These are phyloP conservation scores for Rafetus swinhoei DNA, from an alignment of 2,113 vertebrate species.

Conservation along the genomic window DNA sequence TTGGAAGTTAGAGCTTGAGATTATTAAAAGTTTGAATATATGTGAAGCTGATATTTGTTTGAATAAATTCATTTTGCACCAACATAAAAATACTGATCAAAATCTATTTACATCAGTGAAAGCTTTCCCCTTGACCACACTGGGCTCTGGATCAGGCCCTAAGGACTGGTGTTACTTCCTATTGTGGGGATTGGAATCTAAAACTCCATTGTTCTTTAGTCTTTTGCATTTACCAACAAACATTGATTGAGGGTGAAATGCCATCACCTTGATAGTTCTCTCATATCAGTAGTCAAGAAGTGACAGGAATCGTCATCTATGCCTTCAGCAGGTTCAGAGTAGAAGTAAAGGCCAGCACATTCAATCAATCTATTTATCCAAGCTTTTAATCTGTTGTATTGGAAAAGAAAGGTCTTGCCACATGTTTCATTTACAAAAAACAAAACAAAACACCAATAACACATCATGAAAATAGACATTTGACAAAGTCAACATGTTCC, in stretches of 20 bases:
- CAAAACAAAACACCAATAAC: neutral
- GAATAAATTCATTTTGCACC: constrained; percentile 2
- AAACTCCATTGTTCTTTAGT: neutral
- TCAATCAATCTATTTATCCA: constrained; percentile 13
- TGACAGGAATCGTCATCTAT: constrained; percentile 51
- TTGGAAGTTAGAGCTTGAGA: neutral
- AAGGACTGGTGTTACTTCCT: neutral
- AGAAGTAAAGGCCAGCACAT: constrained; percentile 9
- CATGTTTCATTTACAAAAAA: neutral
- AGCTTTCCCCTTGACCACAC: neutral
- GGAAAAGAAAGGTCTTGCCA: neutral
- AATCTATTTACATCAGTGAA: neutral
- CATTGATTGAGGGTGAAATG: neutral
- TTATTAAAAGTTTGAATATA: neutral
- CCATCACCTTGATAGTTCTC: neutral
- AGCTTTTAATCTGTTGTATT: constrained; percentile 18
- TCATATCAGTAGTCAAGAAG: constrained; percentile 9
- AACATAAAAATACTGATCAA: neutral
- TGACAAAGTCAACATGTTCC: neutral
- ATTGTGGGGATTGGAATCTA: neutral
- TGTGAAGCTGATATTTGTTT: constrained; percentile 1
- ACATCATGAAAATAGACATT: neutral
- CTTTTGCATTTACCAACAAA: constrained; percentile 40
- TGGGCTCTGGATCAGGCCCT: neutral
- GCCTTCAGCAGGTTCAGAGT: constrained; percentile 27